A percentile compares a stretch with the other conserved stretches of the same genome.
These are phyloP conservation scores for Caenorhabditis becei DNA, from an alignment of 2,888 invertebrate species.

Conservation along the genomic window DNA sequence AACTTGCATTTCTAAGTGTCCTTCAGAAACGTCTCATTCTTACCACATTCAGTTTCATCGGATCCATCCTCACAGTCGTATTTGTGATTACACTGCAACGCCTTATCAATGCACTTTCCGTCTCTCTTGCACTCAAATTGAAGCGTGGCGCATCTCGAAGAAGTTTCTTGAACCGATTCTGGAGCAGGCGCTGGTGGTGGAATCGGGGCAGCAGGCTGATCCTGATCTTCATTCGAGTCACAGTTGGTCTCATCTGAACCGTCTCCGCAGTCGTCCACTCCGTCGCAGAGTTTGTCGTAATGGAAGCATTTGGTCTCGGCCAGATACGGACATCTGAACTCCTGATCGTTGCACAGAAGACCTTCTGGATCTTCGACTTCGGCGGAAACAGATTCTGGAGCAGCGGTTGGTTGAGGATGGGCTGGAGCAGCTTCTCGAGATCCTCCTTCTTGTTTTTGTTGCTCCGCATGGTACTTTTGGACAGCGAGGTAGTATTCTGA, in stretches of 20 bases:
- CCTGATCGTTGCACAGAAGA: constrained; percentile 74
- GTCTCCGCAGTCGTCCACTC: constrained; percentile 85
- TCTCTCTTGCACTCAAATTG: constrained; percentile 60
- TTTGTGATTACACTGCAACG: constrained; percentile 87
- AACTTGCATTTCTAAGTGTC: background rate
- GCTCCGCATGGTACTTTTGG: constrained; percentile 61
- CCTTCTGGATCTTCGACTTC: constrained; percentile 29
- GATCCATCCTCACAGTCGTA: constrained; percentile 87
- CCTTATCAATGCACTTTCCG: constrained; percentile 88
- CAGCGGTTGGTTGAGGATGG: background rate
- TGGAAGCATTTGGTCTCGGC: constrained; percentile 86
- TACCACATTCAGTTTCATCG: constrained; percentile 92
- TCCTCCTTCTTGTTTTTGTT: constrained; percentile 28
- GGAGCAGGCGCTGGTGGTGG: constrained; percentile 36
- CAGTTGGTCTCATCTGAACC: constrained; percentile 88
- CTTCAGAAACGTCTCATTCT: constrained; percentile 83
- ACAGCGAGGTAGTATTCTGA: constrained; percentile 75
- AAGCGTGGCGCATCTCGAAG: constrained; percentile 16
- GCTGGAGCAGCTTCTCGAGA: background rate
- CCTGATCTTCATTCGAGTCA: constrained; percentile 69
- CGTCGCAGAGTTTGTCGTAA: constrained; percentile 88
- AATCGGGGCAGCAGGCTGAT: constrained; percentile 19
- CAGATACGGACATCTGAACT: constrained; percentile 73
- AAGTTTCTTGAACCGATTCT: constrained; percentile 4
- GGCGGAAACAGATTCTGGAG: constrained; percentile 14